Evolutionary conservation across 2,888 invertebrate genomes (phyloP).

Genomic region (Eucera pruinosa): DNA sequence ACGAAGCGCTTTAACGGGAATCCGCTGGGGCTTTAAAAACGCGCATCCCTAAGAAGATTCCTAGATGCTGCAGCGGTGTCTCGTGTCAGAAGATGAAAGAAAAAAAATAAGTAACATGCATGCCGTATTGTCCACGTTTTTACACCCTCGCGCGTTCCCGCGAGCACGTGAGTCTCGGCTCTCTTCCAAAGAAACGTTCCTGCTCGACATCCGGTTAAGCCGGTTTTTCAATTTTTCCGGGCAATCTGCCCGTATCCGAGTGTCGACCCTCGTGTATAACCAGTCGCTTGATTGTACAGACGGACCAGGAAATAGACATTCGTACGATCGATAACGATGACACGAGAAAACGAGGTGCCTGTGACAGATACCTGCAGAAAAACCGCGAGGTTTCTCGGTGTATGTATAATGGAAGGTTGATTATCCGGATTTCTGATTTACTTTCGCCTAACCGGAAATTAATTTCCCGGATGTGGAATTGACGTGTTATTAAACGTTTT

Average conservation of each 20-base stretch:
- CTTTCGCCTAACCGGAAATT: not conserved
- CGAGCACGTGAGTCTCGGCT: constrained; percentile 35
- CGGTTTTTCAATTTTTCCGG: constrained; percentile 60
- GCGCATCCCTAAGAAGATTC: not conserved
- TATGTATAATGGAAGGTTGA: not conserved
- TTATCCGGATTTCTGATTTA: not conserved
- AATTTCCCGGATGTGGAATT: not conserved
- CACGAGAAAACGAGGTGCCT: not conserved
- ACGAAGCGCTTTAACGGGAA: not conserved
- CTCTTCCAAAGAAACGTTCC: constrained; percentile 36
- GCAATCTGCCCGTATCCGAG: constrained; percentile 38
- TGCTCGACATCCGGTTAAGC: constrained; percentile 58
- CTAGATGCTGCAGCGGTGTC: not conserved
- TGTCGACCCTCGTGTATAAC: constrained; percentile 38
- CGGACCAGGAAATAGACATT: constrained; percentile 27
- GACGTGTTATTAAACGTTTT: too few relatives aligned
- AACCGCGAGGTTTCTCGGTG: not conserved
- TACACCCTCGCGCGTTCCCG: constrained; percentile 26
- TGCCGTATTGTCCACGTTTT: constrained; percentile 31
- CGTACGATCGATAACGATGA: constrained; percentile 26
- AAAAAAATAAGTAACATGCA: not conserved
- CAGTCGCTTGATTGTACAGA: constrained; percentile 23
- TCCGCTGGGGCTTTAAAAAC: not conserved
- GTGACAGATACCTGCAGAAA: not conserved
- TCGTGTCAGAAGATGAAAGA: too few relatives aligned